Evolutionary conservation across 2,797 vertebrate genomes (phyloP).

Genomic region (Acrocephalus scirpaceus): DNA sequence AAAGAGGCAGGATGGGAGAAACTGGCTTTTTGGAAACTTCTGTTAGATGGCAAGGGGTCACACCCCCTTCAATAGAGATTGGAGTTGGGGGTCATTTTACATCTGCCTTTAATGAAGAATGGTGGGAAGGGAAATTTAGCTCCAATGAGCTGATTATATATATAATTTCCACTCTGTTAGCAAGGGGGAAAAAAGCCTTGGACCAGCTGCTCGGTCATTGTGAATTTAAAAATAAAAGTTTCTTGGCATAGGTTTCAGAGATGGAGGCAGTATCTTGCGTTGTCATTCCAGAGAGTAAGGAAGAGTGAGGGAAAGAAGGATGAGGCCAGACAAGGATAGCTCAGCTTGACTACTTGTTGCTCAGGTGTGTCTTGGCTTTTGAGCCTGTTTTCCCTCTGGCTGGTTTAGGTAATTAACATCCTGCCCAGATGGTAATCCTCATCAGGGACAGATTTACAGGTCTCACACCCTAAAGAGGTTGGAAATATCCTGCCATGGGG

Average conservation of each 20-base stretch:
- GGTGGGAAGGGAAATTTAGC: constrained; percentile 68
- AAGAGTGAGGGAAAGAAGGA: not conserved
- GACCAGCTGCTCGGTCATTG: constrained; percentile 72
- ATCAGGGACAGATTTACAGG: not conserved
- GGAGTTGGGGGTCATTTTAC: constrained; percentile 63
- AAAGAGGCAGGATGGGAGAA: constrained; percentile 62
- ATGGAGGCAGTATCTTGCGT: not conserved
- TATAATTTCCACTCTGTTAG: constrained; percentile 64
- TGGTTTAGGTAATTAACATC: constrained; percentile 38
- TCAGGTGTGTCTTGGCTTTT: constrained; percentile 57
- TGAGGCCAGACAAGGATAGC: constrained; percentile 1
- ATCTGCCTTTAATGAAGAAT: constrained; percentile 62
- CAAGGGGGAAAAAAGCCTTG: constrained; percentile 5
- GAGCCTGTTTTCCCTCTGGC: constrained; percentile 31
- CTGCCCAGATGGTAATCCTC: not conserved
- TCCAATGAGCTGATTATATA: constrained; percentile 71
- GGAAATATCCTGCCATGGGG: not conserved
- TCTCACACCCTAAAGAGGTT: not conserved
- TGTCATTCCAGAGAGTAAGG: constrained; percentile 24
- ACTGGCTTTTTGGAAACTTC: constrained; percentile 53
- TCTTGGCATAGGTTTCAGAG: constrained; percentile 64
- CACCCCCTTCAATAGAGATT: constrained; percentile 55
- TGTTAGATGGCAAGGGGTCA: constrained; percentile 38
- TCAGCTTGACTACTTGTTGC: constrained; percentile 7
- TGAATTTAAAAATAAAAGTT: constrained; percentile 78